Evolutionary conservation across 1,140 invertebrate species (phyloP).

Genomic region (Pinna nobilis): DNA sequence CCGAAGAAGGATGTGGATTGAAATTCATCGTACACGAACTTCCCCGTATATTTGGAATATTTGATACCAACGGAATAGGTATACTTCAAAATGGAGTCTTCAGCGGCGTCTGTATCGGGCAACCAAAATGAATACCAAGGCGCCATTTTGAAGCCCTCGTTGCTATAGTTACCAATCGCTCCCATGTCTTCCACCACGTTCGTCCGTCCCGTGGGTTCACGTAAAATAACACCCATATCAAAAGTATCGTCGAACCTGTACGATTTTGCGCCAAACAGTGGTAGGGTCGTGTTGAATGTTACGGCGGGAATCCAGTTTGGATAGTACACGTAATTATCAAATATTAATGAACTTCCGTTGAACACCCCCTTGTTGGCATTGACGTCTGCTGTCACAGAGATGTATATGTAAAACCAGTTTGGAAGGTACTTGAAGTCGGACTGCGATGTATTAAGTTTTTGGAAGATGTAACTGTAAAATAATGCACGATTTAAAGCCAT

Average conservation of each 20-base stretch:
- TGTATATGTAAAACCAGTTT: conserved; percentile 98
- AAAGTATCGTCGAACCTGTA: conserved; percentile 75
- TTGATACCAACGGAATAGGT: conserved; percentile 77
- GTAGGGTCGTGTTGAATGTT: conserved; percentile 94
- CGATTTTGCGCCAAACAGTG: conserved; percentile 94
- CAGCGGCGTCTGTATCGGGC: conserved; percentile 6
- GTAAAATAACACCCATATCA: conserved; percentile 69
- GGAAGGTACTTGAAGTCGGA: conserved; percentile 86
- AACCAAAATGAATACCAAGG: conserved; percentile 40
- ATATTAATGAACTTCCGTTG: conserved; percentile 95
- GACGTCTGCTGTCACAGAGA: conserved; percentile 95
- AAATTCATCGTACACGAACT: conserved; percentile 57
- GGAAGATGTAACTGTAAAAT: conserved; percentile 93
- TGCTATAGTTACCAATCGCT: conserved; percentile 86
- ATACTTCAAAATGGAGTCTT: conserved; percentile 37
- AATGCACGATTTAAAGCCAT: conserved; percentile 95
- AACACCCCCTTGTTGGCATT: conserved; percentile 89
- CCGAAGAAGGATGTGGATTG: conserved; percentile 67
- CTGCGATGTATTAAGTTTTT: conserved; percentile 75
- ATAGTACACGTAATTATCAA: conserved; percentile 94
- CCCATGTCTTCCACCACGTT: conserved; percentile 65
- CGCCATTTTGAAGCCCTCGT: conserved; percentile 92
- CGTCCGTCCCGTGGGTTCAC: conserved; percentile 69
- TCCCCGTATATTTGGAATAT: conserved; percentile 93
- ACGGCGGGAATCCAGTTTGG: conserved; percentile 86